A percentile compares a stretch with the other conserved stretches of the same genome.
Evolutionary conservation across 2,888 invertebrate species (phyloP).

Genomic region (Sepioteuthis lessoniana): DNA sequence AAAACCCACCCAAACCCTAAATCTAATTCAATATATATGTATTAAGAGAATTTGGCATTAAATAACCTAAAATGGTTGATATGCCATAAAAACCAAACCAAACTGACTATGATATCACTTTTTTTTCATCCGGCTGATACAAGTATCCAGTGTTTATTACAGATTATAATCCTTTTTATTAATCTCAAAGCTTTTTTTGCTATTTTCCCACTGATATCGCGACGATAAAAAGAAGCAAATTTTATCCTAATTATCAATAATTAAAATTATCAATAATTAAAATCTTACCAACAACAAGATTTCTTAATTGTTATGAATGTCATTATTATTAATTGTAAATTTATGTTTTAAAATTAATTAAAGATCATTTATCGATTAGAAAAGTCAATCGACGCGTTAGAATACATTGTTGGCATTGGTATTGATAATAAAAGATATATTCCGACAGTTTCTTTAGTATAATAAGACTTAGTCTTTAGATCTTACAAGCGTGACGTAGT

Average conservation of each 20-base stretch:
- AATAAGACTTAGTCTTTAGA: too few species aligned
- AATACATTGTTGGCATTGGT: background rate
- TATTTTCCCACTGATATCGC: background rate
- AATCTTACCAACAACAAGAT: background rate
- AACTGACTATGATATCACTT: too few species aligned
- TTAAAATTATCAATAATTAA: background rate
- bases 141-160: too few species aligned
- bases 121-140: too few species aligned
- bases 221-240: background rate
- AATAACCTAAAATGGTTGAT: too few species aligned
- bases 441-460: too few species aligned
- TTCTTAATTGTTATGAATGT: background rate
- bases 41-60: too few species aligned
- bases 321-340: background rate
- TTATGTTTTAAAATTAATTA: background rate
- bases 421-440: background rate
- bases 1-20: too few species aligned
- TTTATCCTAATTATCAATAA: background rate
- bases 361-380: background rate
- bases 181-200: background rate
- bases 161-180: background rate
- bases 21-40: too few species aligned
- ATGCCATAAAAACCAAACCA: too few species aligned
- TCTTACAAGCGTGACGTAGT: too few species aligned
- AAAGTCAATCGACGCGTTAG: background rate